Evolutionary conservation across 2,797 vertebrate genomes (phyloP).

Genomic region (Sylvia borin): DNA sequence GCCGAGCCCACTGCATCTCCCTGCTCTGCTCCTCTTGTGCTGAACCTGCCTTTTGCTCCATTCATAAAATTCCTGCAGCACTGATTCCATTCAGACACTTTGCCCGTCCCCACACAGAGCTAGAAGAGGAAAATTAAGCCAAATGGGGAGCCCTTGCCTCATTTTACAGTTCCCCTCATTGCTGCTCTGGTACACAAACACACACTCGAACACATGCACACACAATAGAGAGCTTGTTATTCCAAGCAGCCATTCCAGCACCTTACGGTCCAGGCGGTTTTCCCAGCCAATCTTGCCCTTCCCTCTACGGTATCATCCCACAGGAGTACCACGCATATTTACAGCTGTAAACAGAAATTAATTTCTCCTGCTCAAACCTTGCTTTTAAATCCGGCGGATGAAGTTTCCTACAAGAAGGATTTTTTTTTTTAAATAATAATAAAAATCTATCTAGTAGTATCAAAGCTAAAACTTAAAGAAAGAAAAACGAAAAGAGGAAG

Average conservation of each 20-base stretch:
- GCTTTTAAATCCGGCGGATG: conserved; percentile 57
- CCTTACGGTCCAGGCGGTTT: neutral
- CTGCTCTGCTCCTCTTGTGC: neutral
- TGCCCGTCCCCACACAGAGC: neutral
- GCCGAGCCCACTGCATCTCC: neutral
- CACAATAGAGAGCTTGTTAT: neutral
- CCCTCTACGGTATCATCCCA: neutral
- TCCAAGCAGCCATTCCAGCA: conserved; percentile 15
- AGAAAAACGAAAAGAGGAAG: neutral
- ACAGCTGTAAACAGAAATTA: neutral
- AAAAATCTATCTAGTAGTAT: neutral
- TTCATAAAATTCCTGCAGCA: conserved; percentile 29
- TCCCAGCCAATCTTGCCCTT: conserved; percentile 7
- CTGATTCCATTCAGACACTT: neutral
- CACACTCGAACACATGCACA: neutral
- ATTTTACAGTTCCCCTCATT: neutral
- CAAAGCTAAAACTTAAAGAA: neutral
- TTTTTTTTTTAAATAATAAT: no score
- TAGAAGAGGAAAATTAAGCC: neutral
- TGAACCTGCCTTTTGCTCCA: neutral
- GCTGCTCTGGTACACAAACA: neutral
- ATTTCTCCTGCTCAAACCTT: conserved; percentile 64
- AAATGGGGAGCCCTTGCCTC: neutral
- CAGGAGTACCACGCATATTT: neutral
- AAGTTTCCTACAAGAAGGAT: neutral